Evolutionary conservation across 2,888 invertebrate genomes (phyloP).

Genomic region (Molanna angustata): DNA sequence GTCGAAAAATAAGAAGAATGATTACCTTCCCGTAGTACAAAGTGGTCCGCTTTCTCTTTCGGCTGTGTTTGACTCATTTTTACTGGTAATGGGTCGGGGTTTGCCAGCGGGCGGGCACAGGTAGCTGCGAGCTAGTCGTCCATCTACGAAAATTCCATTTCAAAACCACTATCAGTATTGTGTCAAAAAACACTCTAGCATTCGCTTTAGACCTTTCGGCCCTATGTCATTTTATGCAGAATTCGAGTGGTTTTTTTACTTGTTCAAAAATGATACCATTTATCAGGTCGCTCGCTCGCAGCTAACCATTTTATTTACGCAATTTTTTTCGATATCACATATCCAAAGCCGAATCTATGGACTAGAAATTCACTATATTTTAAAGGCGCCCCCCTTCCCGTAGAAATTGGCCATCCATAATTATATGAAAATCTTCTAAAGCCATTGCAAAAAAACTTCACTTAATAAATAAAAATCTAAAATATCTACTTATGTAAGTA

Average conservation of each 20-base stretch:
- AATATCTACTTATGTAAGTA: too few relatives aligned
- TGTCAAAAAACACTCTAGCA: background rate
- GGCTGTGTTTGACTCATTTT: background rate
- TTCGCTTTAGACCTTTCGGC: background rate
- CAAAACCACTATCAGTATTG: constrained; percentile 17
- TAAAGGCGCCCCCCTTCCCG: too few relatives aligned
- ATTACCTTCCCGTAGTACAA: too few relatives aligned
- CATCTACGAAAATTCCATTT: constrained; percentile 21
- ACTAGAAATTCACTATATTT: too few relatives aligned
- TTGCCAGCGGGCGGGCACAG: background rate
- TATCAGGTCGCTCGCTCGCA: constrained; percentile 13
- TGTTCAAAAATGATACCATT: background rate
- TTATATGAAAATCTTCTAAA: too few relatives aligned
- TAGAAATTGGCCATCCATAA: too few relatives aligned
- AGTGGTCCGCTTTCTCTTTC: constrained; percentile 8
- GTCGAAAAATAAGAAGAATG: too few relatives aligned
- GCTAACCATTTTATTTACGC: too few relatives aligned
- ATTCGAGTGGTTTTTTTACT: constrained; percentile 9
- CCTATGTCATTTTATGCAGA: background rate
- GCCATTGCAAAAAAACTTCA: too few relatives aligned
- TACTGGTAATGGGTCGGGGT: background rate
- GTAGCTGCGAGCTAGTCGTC: constrained; percentile 17
- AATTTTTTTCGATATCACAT: too few relatives aligned
- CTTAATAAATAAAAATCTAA: too few relatives aligned
- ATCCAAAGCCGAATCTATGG: too few relatives aligned